These are phyloP conservation scores for Perognathus longimembris DNA, from an alignment of 2,113 vertebrate genomes.

Conservation along the genomic window DNA sequence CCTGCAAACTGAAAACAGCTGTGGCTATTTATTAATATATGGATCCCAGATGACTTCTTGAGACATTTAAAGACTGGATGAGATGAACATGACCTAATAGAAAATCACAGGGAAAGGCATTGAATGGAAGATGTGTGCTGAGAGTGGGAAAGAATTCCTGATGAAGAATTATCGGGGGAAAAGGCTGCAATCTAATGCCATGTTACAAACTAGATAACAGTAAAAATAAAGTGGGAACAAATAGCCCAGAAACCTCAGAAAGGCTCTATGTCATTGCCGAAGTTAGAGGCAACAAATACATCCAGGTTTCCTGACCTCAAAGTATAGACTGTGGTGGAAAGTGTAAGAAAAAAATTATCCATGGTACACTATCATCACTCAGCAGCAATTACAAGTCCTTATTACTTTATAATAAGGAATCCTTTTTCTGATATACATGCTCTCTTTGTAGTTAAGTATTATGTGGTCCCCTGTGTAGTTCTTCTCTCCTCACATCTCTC, in stretches of 20 bases:
- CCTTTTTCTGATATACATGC: neutral
- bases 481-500: neutral
- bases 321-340: neutral
- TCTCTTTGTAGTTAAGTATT: neutral
- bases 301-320: neutral
- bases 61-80: slow-evolving; percentile 56
- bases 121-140: neutral
- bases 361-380: neutral
- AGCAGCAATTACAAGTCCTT: neutral
- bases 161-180: neutral
- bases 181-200: neutral
- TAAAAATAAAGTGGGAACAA: neutral
- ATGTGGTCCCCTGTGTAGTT: neutral
- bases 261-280: neutral
- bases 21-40: slow-evolving; percentile 70
- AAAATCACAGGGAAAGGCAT: slow-evolving; percentile 44
- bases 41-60: slow-evolving; percentile 58
- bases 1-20: slow-evolving; percentile 57
- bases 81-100: slow-evolving; percentile 23
- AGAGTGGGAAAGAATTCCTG: neutral
- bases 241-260: neutral
- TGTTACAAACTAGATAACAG: neutral
- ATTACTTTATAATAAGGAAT: neutral
- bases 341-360: neutral
- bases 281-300: neutral